Base-by-base conservation (phyloP, 2,888 invertebrate species). In the Artemia sp. region DNA sequence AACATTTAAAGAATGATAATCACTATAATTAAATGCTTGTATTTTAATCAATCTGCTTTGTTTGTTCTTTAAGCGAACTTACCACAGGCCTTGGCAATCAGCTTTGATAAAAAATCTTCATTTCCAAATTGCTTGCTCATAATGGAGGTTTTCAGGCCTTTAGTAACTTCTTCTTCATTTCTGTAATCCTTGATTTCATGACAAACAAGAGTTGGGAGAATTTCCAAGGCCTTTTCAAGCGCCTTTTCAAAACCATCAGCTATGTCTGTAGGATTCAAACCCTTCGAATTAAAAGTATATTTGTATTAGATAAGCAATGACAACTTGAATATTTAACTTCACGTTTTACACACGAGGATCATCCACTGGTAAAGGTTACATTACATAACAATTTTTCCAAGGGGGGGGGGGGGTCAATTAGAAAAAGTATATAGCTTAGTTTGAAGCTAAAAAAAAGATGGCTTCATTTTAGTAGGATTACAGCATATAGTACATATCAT, bases 91-190 rank as follows among this genome's bases (percentile, higher is more conserved):
- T 88, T 85, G 14, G 89, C 83, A n/a, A 95, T 87, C 58, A 96
- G 81, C 66, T 85, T 84, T 24, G 92, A 83, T 12, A 99, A 81
- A 75, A 94, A 89, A 75, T 96, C 94, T 81, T 98, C 97, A 80
- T 92, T 87, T 12, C 97, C 97, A 80, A 90, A 94, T 77, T 98
- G 97, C 80, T 98, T 98, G 70, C 96, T 94, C 89, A 95, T 95
- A 70, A 98, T 85, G 0, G 94, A 81, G 0, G 94, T 84, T 73
- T 83, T 85, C 68, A 98, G 84, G 24, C 85, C 87, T 74, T 85
- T 85, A 24, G 82, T 82, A 0, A 94, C 88, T 74, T 87, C 85
- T 11, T 83, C 82, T 70, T 85, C 77, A 80, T 90, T 78, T 81
- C 79, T 77, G 69, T 81, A 73, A 75, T 85, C 82, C 75, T 89